phyloP scores from a whole-genome alignment of 2,888 invertebrate genomes.

The Muscina levida region DNA sequence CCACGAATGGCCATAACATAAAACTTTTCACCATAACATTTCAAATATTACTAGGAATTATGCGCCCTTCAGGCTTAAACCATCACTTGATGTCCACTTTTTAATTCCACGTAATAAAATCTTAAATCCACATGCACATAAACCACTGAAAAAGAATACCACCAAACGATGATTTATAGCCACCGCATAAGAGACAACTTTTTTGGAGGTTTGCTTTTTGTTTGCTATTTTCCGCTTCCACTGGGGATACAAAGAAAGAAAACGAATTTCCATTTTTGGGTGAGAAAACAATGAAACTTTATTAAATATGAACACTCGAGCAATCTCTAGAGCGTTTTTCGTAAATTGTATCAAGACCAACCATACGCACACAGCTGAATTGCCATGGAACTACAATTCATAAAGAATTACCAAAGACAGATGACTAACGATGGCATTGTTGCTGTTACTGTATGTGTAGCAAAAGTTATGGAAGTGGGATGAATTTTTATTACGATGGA shows the following conservation, averaged over 20 bases:
- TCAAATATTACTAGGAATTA: no score
- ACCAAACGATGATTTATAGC: conserved; percentile 4
- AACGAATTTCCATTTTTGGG: neutral
- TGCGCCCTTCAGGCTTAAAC: no score
- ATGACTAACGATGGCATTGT: neutral
- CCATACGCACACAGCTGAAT: neutral
- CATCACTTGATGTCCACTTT: no score
- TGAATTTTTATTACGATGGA: neutral
- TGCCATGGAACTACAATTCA: neutral
- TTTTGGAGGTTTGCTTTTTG: conserved; percentile 1
- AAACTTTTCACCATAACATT: no score
- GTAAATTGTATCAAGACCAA: conserved; percentile 2
- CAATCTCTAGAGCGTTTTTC: conserved; percentile 16
- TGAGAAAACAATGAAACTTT: conserved; percentile 20
- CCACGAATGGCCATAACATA: no score
- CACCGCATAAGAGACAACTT: neutral
- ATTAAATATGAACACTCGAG: conserved; percentile 31
- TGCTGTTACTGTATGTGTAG: neutral
- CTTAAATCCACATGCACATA: neutral
- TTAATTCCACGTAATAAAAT: no score
- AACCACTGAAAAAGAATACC: no score
- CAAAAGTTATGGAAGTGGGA: neutral
- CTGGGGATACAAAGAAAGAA: conserved; percentile 38
- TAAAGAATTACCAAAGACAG: no score
- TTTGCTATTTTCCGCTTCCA: conserved; percentile 9